Percentiles rank a stretch among this genome's conserved stretches.
These are phyloP conservation scores for Ornithoptera alexandrae DNA, from an alignment of 2,888 invertebrate genomes.

Conservation along the genomic window DNA sequence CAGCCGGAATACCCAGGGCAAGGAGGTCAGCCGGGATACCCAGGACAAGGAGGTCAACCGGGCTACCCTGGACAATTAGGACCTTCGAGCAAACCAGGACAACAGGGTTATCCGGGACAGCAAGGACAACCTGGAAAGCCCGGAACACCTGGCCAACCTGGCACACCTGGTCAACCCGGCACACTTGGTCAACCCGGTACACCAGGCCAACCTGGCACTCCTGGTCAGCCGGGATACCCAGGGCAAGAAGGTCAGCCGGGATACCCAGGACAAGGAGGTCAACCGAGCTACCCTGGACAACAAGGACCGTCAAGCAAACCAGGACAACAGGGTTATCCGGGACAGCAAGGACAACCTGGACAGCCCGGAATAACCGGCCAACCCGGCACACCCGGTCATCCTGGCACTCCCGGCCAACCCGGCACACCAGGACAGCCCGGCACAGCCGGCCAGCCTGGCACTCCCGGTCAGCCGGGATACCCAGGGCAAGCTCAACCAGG, in stretches of 20 bases:
- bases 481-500: slow-evolving; percentile 43
- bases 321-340: slow-evolving; percentile 37
- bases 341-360: slow-evolving; percentile 38
- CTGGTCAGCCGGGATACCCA: slow-evolving; percentile 36
- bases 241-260: slow-evolving; percentile 34
- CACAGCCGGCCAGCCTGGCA: slow-evolving; percentile 38
- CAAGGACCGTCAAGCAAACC: slow-evolving; percentile 38
- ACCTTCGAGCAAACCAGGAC: slow-evolving; percentile 32
- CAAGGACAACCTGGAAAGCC: slow-evolving; percentile 37
- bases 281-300: slow-evolving; percentile 41
- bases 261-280: slow-evolving; percentile 43
- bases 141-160: slow-evolving; percentile 37
- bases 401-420: slow-evolving; percentile 37
- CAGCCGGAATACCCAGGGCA: no score
- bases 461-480: slow-evolving; percentile 39
- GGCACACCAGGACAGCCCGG: slow-evolving; percentile 27
- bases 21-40: slow-evolving; percentile 36
- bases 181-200: slow-evolving; percentile 32
- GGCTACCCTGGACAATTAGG: slow-evolving; percentile 36
- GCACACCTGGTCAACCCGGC: slow-evolving; percentile 38
- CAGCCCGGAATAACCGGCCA: slow-evolving; percentile 29
- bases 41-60: slow-evolving; percentile 36
- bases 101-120: slow-evolving; percentile 40
- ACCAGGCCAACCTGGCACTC: slow-evolving; percentile 27
- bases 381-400: slow-evolving; percentile 34